Conservation (phyloP, 2,888 invertebrate genomes). For the Caradrina kadenii region DNA sequence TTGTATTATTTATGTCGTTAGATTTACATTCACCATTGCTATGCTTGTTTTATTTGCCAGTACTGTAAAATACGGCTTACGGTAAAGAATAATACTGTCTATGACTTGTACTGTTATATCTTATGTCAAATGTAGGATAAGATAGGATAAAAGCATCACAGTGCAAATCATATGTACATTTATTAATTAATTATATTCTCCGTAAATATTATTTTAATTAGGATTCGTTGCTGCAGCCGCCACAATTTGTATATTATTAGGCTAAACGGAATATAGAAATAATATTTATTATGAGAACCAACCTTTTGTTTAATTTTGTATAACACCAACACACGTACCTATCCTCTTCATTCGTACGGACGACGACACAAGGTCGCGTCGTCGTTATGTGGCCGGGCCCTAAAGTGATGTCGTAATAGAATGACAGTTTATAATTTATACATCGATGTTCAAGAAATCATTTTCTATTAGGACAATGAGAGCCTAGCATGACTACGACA, state of each 20-base stretch:
- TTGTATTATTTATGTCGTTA: conserved; percentile 70
- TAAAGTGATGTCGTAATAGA: too few species aligned
- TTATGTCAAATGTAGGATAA: conserved; percentile 20
- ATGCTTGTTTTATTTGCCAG: conserved; percentile 57
- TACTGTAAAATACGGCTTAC: conserved; percentile 47
- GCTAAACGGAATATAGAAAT: conserved; percentile 84
- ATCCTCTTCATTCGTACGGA: too few species aligned
- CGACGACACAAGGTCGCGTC: too few species aligned
- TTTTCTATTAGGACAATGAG: too few species aligned
- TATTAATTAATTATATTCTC: conserved; percentile 74
- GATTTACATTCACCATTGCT: conserved; percentile 57
- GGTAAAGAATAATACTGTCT: conserved; percentile 66
- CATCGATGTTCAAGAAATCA: too few species aligned
- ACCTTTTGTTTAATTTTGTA: conserved; percentile 71
- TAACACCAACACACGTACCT: not conserved
- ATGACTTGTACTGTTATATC: conserved; percentile 70
- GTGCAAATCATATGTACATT: conserved; percentile 73
- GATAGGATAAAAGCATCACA: conserved; percentile 50
- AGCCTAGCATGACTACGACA: too few species aligned
- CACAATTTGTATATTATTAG: conserved; percentile 77
- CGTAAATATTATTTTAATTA: conserved; percentile 89
- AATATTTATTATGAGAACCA: conserved; percentile 87
- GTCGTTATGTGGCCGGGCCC: too few species aligned
- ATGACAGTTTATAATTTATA: too few species aligned
- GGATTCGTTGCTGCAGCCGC: conserved; percentile 72